Evolutionary conservation across 1,140 invertebrate species (phyloP), one percentile per base, ranked within the genome.

Genomic region (Nixonia krombeini): DNA sequence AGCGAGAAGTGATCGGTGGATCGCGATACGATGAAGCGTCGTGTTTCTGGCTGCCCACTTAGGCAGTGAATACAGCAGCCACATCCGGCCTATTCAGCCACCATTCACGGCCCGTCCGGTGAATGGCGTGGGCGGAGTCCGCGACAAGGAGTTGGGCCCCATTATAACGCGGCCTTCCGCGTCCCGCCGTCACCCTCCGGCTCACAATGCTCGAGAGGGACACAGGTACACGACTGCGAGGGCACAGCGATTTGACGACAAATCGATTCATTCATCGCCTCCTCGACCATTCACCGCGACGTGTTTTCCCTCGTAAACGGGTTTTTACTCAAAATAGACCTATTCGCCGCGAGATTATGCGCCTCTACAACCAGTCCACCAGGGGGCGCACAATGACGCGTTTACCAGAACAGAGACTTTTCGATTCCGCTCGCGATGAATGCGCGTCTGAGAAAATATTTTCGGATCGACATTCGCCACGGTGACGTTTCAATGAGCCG

Each of bases 41-140:
- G 52, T 67, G 58, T 72, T 75, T 71, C 71, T 55, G 38, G 71
- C 56, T 73, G 74, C 59, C 74, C 74, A 76, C 69, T 76, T 76
- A 51, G 55, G 46, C 45, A 40, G 21, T 72, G 66, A 76, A 76
- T 72, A 58, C 71, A 68, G 68, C 74, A 66, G 72, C 74, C 69
- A 76, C 72, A 72, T 76, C 74, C 74, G 74, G 74, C 58, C 64
- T 62, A 64, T 76, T 75, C 64, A 75, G 45, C 13, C 51, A 50
- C 58, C 66, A 51, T 65, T 58, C 53, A 47, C 37, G 35, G 23
- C 21, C 59, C 51, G 23, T 61, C 53, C 13, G 47, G 18, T 73
- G 70, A 67, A 63, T 71, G 26, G 53, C 64, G 73, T 65, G 53
- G 73, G 73, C 73, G 73, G 70, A 45, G 64, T 49, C 44, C 44